phyloP scores from a whole-genome alignment of 2,797 vertebrate species.

The Clamator glandarius region DNA sequence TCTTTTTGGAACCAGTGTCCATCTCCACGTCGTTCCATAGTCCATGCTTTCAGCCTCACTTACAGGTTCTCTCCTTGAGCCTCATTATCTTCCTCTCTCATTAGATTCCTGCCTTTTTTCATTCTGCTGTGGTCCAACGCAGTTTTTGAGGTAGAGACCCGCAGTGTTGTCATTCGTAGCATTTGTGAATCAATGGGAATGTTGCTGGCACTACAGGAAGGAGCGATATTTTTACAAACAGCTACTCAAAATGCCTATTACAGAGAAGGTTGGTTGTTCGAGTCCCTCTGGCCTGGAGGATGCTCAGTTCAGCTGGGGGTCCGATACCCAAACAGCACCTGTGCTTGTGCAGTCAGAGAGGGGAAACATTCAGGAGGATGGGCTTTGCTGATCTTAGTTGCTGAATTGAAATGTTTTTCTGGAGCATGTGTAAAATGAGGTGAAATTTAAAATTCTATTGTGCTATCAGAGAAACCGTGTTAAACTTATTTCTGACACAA shows the following conservation, averaged over 20 bases:
- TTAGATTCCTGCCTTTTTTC: background rate
- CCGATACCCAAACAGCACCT: background rate
- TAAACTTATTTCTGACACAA: background rate
- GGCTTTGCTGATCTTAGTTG: background rate
- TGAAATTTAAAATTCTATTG: background rate
- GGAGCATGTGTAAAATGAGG: background rate
- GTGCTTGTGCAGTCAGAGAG: background rate
- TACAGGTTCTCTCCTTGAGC: background rate
- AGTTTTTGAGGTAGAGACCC: background rate
- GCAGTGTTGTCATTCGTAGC: background rate
- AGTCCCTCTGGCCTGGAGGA: background rate
- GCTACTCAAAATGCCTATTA: background rate
- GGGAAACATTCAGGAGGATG: background rate
- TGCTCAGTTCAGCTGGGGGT: background rate
- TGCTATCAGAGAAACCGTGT: rapidly evolving
- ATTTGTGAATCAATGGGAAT: background rate
- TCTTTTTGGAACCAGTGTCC: background rate
- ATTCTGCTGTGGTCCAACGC: background rate
- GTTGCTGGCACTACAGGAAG: background rate
- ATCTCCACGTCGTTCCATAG: too few species aligned
- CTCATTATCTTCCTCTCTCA: background rate
- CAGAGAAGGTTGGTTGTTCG: background rate
- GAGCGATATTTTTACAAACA: background rate
- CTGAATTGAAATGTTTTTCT: background rate
- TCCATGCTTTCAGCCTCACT: too few species aligned